Conservation (phyloP, 2,797 vertebrate genomes). For the Trematomus bernacchii region DNA sequence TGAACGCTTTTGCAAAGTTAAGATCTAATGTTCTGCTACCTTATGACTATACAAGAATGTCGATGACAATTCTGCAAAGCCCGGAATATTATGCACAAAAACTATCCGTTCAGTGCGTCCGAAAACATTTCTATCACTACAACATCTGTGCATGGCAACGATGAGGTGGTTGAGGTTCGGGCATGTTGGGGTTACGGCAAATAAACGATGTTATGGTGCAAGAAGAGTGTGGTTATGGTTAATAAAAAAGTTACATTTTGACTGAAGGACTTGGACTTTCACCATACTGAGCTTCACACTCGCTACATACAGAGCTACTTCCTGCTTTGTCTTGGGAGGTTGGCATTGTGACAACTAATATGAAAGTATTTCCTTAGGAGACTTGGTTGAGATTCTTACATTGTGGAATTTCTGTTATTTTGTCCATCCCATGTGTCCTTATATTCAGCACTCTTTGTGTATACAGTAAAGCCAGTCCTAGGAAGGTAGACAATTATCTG, state of each 20-base stretch:
- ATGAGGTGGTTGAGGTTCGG: background rate
- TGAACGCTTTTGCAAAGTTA: too few species aligned
- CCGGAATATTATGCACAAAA: too few species aligned
- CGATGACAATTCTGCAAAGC: background rate
- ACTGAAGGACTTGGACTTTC: too few species aligned
- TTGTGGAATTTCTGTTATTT: slow-evolving; percentile 13
- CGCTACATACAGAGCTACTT: background rate
- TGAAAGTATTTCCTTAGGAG: background rate
- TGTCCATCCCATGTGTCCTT: slow-evolving; percentile 13
- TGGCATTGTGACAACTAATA: background rate
- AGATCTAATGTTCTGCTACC: background rate
- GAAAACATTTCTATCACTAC: background rate
- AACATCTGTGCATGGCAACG: too few species aligned
- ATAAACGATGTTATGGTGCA: background rate
- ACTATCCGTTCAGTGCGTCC: background rate
- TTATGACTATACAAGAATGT: background rate
- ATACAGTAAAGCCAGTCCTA: background rate
- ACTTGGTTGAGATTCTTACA: background rate
- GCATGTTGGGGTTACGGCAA: background rate
- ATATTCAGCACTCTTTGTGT: slow-evolving; percentile 5
- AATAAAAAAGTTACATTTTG: background rate
- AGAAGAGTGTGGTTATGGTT: background rate
- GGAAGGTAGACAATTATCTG: slow-evolving; percentile 40
- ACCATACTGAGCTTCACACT: background rate
- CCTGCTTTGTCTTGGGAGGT: background rate